These are phyloP conservation scores for Eueides isabella DNA, from an alignment of 1,140 invertebrate genomes.

Conservation along the genomic window DNA sequence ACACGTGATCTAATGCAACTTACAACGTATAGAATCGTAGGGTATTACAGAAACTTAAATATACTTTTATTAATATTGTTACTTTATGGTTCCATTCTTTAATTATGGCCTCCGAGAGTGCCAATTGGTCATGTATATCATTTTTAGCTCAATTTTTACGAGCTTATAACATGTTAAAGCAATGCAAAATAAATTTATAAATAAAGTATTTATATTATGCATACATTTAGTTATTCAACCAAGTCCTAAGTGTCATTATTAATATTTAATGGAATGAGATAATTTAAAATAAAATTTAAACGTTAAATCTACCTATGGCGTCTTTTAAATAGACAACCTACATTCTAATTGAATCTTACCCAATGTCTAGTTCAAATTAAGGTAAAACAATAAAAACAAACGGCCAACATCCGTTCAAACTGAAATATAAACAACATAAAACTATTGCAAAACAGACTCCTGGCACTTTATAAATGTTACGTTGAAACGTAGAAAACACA, in stretches of 20 bases:
- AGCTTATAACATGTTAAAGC: too few species aligned
- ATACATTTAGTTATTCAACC: too few species aligned
- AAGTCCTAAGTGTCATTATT: background rate
- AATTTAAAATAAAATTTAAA: background rate
- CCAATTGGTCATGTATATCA: too few species aligned
- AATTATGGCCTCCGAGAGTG: too few species aligned
- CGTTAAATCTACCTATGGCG: constrained; percentile 18
- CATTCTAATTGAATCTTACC: constrained; percentile 51
- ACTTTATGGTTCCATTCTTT: too few species aligned
- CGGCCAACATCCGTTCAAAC: constrained; percentile 19
- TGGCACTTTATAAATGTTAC: constrained; percentile 20
- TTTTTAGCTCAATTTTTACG: too few species aligned
- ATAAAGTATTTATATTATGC: background rate
- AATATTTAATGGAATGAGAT: background rate
- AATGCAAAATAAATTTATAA: too few species aligned
- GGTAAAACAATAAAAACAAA: constrained; percentile 23
- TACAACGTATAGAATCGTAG: background rate
- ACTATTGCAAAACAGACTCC: constrained; percentile 22
- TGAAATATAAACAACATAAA: constrained; percentile 20
- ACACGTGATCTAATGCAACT: background rate
- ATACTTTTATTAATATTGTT: too few species aligned
- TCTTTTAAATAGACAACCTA: constrained; percentile 49
- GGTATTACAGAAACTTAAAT: too few species aligned
- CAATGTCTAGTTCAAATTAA: constrained; percentile 73
- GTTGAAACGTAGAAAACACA: background rate